These are phyloP conservation scores for Kryptopterus vitreolus DNA, from an alignment of 2,797 vertebrate genomes.

Conservation along the genomic window DNA sequence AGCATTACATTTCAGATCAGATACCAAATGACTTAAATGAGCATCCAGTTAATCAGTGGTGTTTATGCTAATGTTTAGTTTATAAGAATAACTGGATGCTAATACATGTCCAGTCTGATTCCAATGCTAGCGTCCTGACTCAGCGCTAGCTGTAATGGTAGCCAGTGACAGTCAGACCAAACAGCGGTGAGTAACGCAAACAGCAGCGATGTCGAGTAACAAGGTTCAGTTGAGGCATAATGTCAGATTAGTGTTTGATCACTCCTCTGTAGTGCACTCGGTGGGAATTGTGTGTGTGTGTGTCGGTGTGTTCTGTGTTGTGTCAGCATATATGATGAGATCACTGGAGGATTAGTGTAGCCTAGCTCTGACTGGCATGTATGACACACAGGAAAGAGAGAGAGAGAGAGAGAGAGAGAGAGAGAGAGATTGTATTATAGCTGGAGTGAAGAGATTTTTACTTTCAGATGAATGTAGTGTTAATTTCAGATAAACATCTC, in stretches of 20 bases:
- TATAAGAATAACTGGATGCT: neutral
- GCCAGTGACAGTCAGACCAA: neutral
- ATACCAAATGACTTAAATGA: no score
- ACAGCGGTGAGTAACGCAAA: neutral
- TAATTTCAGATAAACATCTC: constrained; percentile 21
- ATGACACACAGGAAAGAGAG: constrained; percentile 10
- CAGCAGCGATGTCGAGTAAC: neutral
- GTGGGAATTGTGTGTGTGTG: constrained; percentile 10
- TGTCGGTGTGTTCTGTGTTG: constrained; percentile 45
- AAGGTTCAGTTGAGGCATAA: neutral
- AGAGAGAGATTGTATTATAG: constrained; percentile 14
- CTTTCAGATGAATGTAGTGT: neutral
- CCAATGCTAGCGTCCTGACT: neutral
- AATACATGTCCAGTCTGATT: neutral
- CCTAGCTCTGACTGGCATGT: constrained; percentile 23
- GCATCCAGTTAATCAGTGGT: no score
- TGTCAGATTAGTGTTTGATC: constrained; percentile 9
- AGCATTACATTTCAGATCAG: neutral
- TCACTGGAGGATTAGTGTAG: constrained; percentile 39
- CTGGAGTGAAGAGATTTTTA: constrained; percentile 14
- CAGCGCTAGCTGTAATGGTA: neutral
- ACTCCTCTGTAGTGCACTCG: neutral
- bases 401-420: constrained; percentile 21
- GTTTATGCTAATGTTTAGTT: no score
- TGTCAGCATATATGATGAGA: constrained; percentile 45